Percentiles rank a stretch among this genome's conserved stretches.
Evolutionary conservation across 2,888 invertebrate genomes (phyloP).

Genomic region (Hymenopus coronatus): DNA sequence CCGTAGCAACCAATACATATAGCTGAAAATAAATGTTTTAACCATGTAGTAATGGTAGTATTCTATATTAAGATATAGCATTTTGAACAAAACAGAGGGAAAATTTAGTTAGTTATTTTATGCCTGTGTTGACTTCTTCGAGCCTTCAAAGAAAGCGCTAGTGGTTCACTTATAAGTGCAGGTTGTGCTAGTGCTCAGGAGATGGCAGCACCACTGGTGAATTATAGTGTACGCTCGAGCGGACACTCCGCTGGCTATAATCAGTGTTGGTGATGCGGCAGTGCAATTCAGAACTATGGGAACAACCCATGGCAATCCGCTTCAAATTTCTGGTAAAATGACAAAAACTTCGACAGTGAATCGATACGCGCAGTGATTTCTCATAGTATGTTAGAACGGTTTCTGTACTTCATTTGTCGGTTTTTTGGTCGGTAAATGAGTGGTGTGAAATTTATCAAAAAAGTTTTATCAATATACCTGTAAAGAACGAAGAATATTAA

Average conservation of each 20-base stretch:
- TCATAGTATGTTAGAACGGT: background rate
- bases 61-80: too few species aligned
- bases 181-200: background rate
- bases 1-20: too few species aligned
- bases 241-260: background rate
- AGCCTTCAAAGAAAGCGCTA: background rate
- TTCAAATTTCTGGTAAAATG: background rate
- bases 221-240: background rate
- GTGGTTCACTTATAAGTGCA: background rate
- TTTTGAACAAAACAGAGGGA: too few species aligned
- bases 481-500: background rate
- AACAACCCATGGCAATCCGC: background rate
- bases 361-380: background rate
- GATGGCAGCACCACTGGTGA: conserved; percentile 2
- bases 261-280: background rate
- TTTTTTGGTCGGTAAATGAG: background rate
- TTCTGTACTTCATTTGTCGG: background rate
- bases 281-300: background rate
- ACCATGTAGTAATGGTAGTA: too few species aligned
- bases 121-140: too few species aligned
- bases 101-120: too few species aligned
- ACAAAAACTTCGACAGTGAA: background rate
- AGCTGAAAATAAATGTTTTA: too few species aligned
- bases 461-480: background rate
- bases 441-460: background rate